Percentiles rank a stretch among this genome's conserved stretches.
Conservation (phyloP, 2,888 invertebrate genomes). For the Napeogenes sylphis region DNA sequence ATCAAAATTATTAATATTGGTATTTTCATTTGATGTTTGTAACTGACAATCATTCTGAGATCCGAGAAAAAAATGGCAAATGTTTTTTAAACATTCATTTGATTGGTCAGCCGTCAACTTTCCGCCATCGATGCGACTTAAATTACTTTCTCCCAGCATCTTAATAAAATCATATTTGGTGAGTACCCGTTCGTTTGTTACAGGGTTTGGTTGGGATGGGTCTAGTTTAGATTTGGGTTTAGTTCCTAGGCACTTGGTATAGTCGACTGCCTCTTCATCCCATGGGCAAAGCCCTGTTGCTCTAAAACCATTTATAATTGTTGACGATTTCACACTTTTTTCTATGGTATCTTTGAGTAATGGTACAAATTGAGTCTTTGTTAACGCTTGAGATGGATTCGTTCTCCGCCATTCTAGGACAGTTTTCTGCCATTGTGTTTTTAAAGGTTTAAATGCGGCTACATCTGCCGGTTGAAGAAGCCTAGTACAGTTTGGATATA, state of each 20-base stretch:
- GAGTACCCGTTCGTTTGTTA: background rate
- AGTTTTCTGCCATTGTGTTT: conserved; percentile 9
- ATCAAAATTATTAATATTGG: too few relatives aligned
- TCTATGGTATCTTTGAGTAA: conserved; percentile 9
- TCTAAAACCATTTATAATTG: conserved; percentile 15
- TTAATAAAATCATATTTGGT: background rate
- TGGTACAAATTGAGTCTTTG: conserved; percentile 11
- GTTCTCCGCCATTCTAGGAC: conserved; percentile 6
- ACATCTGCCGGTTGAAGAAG: conserved; percentile 13
- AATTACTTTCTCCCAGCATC: too few relatives aligned
- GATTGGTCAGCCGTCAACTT: too few relatives aligned
- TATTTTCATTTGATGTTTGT: too few relatives aligned
- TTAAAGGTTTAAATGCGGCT: conserved; percentile 11
- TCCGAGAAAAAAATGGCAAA: too few relatives aligned
- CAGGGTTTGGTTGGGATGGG: too few relatives aligned
- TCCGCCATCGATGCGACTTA: too few relatives aligned
- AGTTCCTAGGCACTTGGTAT: conserved; percentile 15
- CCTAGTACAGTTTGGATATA: conserved; percentile 14
- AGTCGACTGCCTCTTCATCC: conserved; percentile 7
- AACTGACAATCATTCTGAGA: too few relatives aligned
- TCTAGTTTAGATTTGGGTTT: background rate
- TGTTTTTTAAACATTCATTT: too few relatives aligned
- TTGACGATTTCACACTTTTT: background rate
- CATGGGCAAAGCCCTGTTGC: conserved; percentile 11
- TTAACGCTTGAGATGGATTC: conserved; percentile 9